Percentiles rank a stretch among this genome's conserved stretches.
These are phyloP conservation scores for Tethea ocularis DNA, from an alignment of 2,888 invertebrate genomes.

Conservation along the genomic window DNA sequence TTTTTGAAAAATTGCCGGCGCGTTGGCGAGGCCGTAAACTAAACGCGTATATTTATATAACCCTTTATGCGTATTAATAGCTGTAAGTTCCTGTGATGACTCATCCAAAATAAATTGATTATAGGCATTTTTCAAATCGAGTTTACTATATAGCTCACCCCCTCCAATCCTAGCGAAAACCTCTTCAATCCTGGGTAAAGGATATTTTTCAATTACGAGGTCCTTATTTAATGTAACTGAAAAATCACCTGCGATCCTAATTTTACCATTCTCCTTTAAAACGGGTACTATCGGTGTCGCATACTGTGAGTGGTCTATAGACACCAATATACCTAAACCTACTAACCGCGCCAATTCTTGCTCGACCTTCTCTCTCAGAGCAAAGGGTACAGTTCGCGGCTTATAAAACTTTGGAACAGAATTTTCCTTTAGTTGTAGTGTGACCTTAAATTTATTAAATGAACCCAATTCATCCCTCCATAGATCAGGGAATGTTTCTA, in stretches of 20 bases:
- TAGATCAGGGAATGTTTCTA: slow-evolving; percentile 16
- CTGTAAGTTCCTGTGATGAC: not conserved
- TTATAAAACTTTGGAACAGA: slow-evolving; percentile 28
- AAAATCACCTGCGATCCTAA: slow-evolving; percentile 23
- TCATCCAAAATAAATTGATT: slow-evolving; percentile 26
- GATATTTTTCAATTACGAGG: slow-evolving; percentile 29
- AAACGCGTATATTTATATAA: slow-evolving; percentile 31
- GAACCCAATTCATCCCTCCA: slow-evolving; percentile 22
- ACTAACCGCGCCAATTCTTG: slow-evolving; percentile 28
- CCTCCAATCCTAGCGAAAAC: slow-evolving; percentile 30
- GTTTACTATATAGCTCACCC: slow-evolving; percentile 23
- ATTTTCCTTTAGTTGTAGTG: slow-evolving; percentile 21
- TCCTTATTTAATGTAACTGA: too few species aligned
- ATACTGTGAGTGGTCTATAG: slow-evolving; percentile 24
- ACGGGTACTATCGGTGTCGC: slow-evolving; percentile 32
- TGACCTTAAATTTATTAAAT: slow-evolving; percentile 25
- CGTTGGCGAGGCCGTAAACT: too few species aligned
- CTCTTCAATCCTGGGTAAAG: slow-evolving; percentile 28
- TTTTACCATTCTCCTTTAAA: slow-evolving; percentile 21
- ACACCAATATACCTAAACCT: slow-evolving; percentile 29
- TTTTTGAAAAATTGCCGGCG: slow-evolving; percentile 49
- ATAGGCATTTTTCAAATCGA: slow-evolving; percentile 29
- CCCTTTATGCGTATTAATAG: not conserved
- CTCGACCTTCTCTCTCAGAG: slow-evolving; percentile 32
- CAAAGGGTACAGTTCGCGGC: slow-evolving; percentile 23